Conservation (phyloP, 2,888 invertebrate species). For the Synergus umbraculus region DNA sequence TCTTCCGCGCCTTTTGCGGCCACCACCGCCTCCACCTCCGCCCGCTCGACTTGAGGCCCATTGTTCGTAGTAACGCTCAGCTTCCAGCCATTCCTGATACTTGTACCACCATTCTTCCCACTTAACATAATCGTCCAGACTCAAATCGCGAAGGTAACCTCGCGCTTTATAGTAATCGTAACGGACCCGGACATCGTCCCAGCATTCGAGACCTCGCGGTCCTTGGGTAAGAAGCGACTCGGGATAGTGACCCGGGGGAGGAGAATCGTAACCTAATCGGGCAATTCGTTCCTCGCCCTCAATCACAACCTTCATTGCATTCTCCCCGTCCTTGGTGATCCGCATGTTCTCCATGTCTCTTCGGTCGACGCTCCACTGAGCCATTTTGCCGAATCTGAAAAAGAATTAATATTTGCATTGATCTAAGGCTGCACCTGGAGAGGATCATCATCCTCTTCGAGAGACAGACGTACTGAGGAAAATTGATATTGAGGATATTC, state of each 20-base stretch:
- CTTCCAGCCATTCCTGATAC: constrained; percentile 93
- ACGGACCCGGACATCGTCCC: constrained; percentile 93
- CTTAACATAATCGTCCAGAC: constrained; percentile 90
- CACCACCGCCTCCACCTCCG: constrained; percentile 76
- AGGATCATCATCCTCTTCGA: no score
- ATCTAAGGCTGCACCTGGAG: no score
- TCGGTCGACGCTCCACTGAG: constrained; percentile 92
- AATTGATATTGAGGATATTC: no score
- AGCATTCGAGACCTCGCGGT: constrained; percentile 86
- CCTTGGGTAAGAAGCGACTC: constrained; percentile 87
- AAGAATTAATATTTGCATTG: background rate
- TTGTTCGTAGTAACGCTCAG: constrained; percentile 87
- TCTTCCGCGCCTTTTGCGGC: constrained; percentile 72
- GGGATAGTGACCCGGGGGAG: constrained; percentile 87
- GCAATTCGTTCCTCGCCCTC: constrained; percentile 81
- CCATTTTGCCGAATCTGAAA: constrained; percentile 90
- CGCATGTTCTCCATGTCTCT: constrained; percentile 92
- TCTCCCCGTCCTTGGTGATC: constrained; percentile 88
- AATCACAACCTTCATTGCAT: constrained; percentile 85
- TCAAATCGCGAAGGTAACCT: constrained; percentile 89
- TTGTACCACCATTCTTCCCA: constrained; percentile 98
- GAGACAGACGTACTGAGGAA: no score
- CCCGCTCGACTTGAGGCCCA: constrained; percentile 79
- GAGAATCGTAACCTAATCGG: constrained; percentile 79
- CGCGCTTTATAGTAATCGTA: constrained; percentile 94